Evolutionary conservation across 2,797 vertebrate genomes (phyloP).

Genomic region (Spondyliosoma cantharus): DNA sequence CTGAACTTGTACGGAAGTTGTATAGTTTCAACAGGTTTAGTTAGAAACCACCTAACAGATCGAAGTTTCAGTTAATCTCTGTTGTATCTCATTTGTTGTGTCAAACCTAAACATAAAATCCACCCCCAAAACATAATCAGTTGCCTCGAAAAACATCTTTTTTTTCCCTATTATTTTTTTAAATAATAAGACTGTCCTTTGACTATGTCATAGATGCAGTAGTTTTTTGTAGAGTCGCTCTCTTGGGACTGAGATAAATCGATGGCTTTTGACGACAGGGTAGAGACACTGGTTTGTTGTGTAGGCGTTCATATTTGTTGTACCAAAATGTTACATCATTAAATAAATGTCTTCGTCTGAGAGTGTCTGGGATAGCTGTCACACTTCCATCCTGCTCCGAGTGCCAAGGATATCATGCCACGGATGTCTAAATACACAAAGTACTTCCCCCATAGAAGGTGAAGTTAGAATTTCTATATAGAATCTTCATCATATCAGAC

Average conservation of each 20-base stretch:
- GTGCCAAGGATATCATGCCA: neutral
- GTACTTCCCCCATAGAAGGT: neutral
- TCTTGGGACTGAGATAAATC: neutral
- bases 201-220: neutral
- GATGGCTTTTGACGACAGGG: neutral
- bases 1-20: neutral
- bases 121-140: neutral
- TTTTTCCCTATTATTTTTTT: neutral
- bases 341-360: conserved; percentile 24
- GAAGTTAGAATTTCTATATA: neutral
- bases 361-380: neutral
- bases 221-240: neutral
- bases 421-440: neutral
- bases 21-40: neutral
- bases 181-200: neutral
- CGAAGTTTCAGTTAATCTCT: neutral
- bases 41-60: neutral
- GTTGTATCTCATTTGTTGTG: neutral
- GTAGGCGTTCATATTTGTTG: conserved; percentile 1
- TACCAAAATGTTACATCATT: conserved; percentile 21
- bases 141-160: neutral
- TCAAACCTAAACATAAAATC: neutral
- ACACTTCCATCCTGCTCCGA: neutral
- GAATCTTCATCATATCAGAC: neutral
- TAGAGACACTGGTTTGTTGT: conserved; percentile 2